These are phyloP conservation scores for Phrynocephalus vlangalii DNA, from an alignment of 2,797 vertebrate genomes.

Conservation along the genomic window DNA sequence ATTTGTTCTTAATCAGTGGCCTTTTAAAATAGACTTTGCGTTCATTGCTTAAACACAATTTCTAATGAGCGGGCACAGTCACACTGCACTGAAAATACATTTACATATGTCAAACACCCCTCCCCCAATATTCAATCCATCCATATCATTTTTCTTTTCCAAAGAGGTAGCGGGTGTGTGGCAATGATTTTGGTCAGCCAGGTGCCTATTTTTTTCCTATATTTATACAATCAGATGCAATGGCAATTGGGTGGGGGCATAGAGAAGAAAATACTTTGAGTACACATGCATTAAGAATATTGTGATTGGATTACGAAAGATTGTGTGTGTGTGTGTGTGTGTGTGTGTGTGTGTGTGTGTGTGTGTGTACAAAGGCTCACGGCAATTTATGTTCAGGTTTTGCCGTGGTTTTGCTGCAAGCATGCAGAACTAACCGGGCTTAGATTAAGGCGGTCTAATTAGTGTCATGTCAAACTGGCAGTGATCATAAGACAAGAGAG, in stretches of 20 bases:
- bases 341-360: constrained; percentile 37
- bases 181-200: constrained; percentile 67
- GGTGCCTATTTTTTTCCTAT: not conserved
- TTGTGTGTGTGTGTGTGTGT: constrained; percentile 40
- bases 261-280: constrained; percentile 58
- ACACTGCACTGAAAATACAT: constrained; percentile 33
- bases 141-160: constrained; percentile 30
- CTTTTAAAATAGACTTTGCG: constrained; percentile 28
- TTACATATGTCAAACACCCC: constrained; percentile 32
- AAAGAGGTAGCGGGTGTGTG: constrained; percentile 43
- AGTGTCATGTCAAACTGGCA: constrained; percentile 88
- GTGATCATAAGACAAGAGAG: constrained; percentile 86
- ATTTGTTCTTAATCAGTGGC: constrained; percentile 7
- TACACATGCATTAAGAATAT: constrained; percentile 70
- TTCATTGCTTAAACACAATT: constrained; percentile 32
- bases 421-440: constrained; percentile 86
- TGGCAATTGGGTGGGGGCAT: constrained; percentile 69
- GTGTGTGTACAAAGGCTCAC: constrained; percentile 82
- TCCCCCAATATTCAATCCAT: constrained; percentile 46
- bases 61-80: constrained; percentile 38
- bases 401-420: constrained; percentile 84
- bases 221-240: constrained; percentile 57
- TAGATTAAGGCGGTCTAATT: constrained; percentile 88
- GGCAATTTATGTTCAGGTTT: constrained; percentile 82
- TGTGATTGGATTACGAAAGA: constrained; percentile 71